Base-by-base conservation (phyloP, 1,140 invertebrate species). In the Drosophila simulans region DNA sequence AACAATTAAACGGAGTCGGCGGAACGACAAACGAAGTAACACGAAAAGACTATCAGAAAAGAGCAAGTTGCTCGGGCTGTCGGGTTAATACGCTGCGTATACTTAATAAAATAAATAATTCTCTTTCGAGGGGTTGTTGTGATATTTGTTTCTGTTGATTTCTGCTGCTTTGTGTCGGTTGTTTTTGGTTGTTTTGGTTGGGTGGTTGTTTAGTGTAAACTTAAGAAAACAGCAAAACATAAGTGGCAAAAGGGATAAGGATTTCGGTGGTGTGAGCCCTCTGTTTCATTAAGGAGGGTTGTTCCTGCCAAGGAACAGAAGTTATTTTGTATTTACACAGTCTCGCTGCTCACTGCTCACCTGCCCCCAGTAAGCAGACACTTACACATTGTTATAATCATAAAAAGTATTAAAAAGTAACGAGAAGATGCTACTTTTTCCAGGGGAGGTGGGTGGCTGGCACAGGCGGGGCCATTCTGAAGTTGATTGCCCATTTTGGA, bases 351-450 rank as follows among this genome's bases (percentile, higher is more conserved):
- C 53, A 42, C 68, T 17, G 7, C 17, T 37, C 35, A 4, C 35
- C 12, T 4, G 1, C 35, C 15, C 7, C 25, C 20, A n/a, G 31
- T 68, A 48, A 76, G 63, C 72, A 77, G 72, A 77, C 64, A 77
- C 74, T 86, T 83, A 76, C 79, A 88, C 75, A 82, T 76, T 86
- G 82, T 88, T 88, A 69, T 88, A 86, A 88, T 88, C 83, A 81
- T 86, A 86, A 86, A 86, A 86, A 82, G 82, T 86, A 86, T 86
- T 86, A 86, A 86, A 84, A 88, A 79, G 79, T 71, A 86, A 83
- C 83, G 64, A 79, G 79, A 63, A 49, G 51, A 39, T 40, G 59
- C 52, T 65, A 35, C 42, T 20, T 27, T 46, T 13, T 13, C 31
- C 31, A 0, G 8, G 2, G 7, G 1, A 31, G 31, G 1, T 31